Percentiles rank a stretch among this genome's conserved stretches.
These are phyloP conservation scores for Drosophila monieri DNA, from an alignment of 2,888 invertebrate species.

Conservation along the genomic window DNA sequence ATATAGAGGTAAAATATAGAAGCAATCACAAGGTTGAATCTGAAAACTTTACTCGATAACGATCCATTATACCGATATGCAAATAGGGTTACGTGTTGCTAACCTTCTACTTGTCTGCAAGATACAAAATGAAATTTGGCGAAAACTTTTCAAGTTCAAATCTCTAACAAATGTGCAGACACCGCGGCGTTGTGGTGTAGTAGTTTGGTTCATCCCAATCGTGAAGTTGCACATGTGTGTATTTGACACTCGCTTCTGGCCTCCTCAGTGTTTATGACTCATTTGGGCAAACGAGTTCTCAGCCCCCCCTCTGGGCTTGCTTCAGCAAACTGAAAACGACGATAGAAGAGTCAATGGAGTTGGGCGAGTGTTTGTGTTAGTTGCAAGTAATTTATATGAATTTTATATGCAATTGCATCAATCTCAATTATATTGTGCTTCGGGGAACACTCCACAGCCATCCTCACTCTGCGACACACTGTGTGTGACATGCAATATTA, in stretches of 20 bases:
- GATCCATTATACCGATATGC: background rate
- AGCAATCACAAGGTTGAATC: background rate
- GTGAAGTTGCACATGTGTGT: slow-evolving; percentile 38
- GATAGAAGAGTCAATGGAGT: slow-evolving; percentile 28
- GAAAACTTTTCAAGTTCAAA: slow-evolving; percentile 38
- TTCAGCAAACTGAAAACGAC: background rate
- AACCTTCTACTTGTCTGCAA: slow-evolving; percentile 4
- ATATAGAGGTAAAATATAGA: too few relatives aligned
- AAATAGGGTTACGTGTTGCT: background rate
- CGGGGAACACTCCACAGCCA: slow-evolving; percentile 35
- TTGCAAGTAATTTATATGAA: slow-evolving; percentile 66
- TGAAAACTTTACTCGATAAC: slow-evolving; percentile 1
- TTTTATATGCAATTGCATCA: slow-evolving; percentile 75
- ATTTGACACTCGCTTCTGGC: slow-evolving; percentile 46
- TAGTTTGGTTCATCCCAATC: slow-evolving; percentile 55
- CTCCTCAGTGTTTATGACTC: slow-evolving; percentile 70
- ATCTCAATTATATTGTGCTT: slow-evolving; percentile 69
- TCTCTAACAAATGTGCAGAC: background rate
- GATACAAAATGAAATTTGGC: background rate
- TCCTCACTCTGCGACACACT: slow-evolving; percentile 3
- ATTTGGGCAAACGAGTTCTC: slow-evolving; percentile 66
- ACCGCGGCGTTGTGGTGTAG: background rate
- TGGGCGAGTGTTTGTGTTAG: slow-evolving; percentile 35
- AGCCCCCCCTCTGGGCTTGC: slow-evolving; percentile 33
- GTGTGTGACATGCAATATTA: slow-evolving; percentile 69